Evolutionary conservation across 2,797 vertebrate species (phyloP).

Genomic region (Cuculus canorus): DNA sequence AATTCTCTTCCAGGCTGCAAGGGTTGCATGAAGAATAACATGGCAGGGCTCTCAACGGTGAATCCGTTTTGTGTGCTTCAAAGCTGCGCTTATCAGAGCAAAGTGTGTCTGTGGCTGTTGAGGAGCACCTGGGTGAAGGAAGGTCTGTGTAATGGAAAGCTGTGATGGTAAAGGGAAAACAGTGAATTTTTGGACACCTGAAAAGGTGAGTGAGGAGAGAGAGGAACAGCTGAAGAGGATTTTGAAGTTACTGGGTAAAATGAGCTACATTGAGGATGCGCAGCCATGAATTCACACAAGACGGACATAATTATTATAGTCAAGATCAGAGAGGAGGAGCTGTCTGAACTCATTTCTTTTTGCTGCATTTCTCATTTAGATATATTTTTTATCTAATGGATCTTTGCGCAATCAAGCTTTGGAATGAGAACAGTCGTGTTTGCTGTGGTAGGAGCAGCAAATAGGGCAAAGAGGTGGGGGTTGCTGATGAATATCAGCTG

Average conservation of each 20-base stretch:
- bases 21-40: neutral
- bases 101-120: neutral
- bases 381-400: slow-evolving; percentile 42
- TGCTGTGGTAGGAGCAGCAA: neutral
- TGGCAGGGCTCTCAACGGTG: neutral
- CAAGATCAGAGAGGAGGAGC: slow-evolving; percentile 41
- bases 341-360: slow-evolving; percentile 42
- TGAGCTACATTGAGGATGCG: neutral
- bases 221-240: neutral
- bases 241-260: neutral
- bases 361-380: slow-evolving; percentile 55
- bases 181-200: neutral
- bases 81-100: neutral
- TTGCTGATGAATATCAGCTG: slow-evolving; percentile 17
- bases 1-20: neutral
- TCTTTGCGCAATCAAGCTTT: neutral
- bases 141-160: neutral
- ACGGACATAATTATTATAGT: neutral
- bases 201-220: neutral
- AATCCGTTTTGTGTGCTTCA: neutral
- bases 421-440: neutral
- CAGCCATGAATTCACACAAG: neutral
- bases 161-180: neutral
- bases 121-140: neutral
- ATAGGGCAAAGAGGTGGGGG: neutral